These are phyloP conservation scores for Spatulosminthurus flaviceps DNA, from an alignment of 2,888 invertebrate species.

Conservation along the genomic window DNA sequence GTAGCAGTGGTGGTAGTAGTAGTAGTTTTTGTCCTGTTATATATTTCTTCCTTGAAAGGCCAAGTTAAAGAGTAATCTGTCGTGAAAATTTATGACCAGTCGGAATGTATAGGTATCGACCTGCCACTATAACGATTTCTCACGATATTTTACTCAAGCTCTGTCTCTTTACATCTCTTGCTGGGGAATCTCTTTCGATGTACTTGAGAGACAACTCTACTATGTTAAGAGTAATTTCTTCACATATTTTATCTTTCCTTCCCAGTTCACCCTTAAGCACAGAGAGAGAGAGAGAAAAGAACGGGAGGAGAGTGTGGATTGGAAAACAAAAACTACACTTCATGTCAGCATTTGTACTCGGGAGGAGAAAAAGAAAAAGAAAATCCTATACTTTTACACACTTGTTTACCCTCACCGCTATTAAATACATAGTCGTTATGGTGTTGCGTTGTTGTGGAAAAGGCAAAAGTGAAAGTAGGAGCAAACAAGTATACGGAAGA, in stretches of 20 bases:
- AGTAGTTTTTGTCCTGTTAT: constrained; percentile 33
- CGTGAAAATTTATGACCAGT: constrained; percentile 58
- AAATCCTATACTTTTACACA: not conserved
- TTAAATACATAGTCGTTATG: too few relatives aligned
- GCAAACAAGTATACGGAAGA: too few relatives aligned
- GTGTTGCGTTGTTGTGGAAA: too few relatives aligned
- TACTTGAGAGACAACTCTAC: constrained; percentile 45
- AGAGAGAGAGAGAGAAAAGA: not conserved
- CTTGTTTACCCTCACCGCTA: not conserved
- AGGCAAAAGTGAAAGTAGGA: too few relatives aligned
- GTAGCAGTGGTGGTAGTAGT: too few relatives aligned
- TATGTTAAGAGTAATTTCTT: constrained; percentile 45
- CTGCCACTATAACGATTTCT: constrained; percentile 56
- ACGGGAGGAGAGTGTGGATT: not conserved
- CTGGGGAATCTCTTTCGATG: constrained; percentile 45
- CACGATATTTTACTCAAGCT: constrained; percentile 53
- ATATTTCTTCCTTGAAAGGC: constrained; percentile 46
- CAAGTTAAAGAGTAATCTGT: constrained; percentile 57
- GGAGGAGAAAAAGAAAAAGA: too few relatives aligned
- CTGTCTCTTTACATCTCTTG: constrained; percentile 35
- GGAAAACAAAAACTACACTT: constrained; percentile 18
- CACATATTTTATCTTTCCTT: constrained; percentile 45
- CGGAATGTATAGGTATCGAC: constrained; percentile 50
- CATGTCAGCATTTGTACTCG: not conserved
- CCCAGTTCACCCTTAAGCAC: not conserved